Percentiles rank a stretch among this genome's conserved stretches.
Conservation (phyloP, 1,140 invertebrate species). For the Drosophila athabasca region DNA sequence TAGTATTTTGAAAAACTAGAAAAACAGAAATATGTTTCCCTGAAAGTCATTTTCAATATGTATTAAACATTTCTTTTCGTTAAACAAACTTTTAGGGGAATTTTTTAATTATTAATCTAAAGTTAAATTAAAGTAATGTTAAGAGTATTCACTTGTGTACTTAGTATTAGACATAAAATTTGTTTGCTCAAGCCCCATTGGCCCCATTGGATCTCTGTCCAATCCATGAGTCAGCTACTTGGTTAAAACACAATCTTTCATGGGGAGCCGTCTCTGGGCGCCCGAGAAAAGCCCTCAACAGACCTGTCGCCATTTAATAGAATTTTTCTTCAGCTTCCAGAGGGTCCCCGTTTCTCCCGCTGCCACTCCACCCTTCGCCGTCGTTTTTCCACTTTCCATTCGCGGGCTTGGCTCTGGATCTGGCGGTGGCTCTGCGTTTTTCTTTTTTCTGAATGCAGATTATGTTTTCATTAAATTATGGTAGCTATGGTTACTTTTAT, state of each 20-base stretch:
- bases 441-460: slow-evolving; percentile 70
- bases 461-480: slow-evolving; percentile 83
- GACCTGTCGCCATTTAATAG: slow-evolving; percentile 63
- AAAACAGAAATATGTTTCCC: too few relatives aligned
- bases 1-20: too few relatives aligned
- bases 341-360: not conserved
- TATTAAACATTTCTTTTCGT: too few relatives aligned
- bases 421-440: slow-evolving; percentile 39
- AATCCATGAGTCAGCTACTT: slow-evolving; percentile 1
- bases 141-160: too few relatives aligned
- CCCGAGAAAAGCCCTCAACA: slow-evolving; percentile 29
- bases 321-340: slow-evolving; percentile 19
- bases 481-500: slow-evolving; percentile 82
- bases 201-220: not conserved
- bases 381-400: slow-evolving; percentile 30
- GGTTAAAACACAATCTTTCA: slow-evolving; percentile 43
- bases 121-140: too few relatives aligned
- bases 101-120: not conserved
- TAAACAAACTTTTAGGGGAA: too few relatives aligned
- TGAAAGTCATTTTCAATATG: too few relatives aligned
- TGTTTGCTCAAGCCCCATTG: not conserved
- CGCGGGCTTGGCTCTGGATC: slow-evolving; percentile 31
- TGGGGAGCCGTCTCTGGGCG: slow-evolving; percentile 30
- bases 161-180: too few relatives aligned
- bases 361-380: not conserved